Base-by-base conservation (phyloP, 2,888 invertebrate species). In the Cheilosia urbana region DNA sequence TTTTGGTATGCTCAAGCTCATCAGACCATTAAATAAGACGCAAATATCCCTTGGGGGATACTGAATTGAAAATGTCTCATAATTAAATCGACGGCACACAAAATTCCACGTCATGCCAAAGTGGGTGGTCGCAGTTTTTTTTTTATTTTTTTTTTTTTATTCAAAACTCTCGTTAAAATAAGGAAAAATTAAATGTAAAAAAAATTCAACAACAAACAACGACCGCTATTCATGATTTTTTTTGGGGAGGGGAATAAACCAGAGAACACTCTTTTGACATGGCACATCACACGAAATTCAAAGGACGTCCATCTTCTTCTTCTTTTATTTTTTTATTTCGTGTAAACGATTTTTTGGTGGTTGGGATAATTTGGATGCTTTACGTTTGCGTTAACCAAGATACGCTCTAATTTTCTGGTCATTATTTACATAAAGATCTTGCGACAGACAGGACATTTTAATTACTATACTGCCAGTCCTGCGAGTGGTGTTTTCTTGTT, bases 21-120 rank as follows among this genome's bases (percentile, higher is more conserved):
- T 57, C 80, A 76, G 84, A 80, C 84, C 80, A 71, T 84, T 80
- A 84, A 85, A 80, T 76, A 80, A 80, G 84, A 76, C 71, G 49
- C 49, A 71, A 75, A 55, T 66, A 66, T 71, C 76, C 76, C 76
- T 65, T 51, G 17, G 60, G 76, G 60, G 63, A 80, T 68, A 60
- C 65, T 65, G 66, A 82, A 72, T 77, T 82, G 72, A 78, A 78
- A 78, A 78, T 66, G 47, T 53, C 30, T 76, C 62, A 62, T 80
- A 85, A 85, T 85, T 85, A 85, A 75, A 85, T 76, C 37, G 80
- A 79, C 51, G 30, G 63, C 45, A 76, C 47, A 71, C 57, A 27
- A 37, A 45, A 76, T 66, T 34, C 34, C 34, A 71, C 71, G 47
- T 53, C 63, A 63, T 27, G 47, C 51, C 51, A n/a, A 30, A 17